Evolutionary conservation across 2,797 vertebrate species (phyloP), one percentile per base, ranked within the genome.

Genomic region (Chelon labrosus): DNA sequence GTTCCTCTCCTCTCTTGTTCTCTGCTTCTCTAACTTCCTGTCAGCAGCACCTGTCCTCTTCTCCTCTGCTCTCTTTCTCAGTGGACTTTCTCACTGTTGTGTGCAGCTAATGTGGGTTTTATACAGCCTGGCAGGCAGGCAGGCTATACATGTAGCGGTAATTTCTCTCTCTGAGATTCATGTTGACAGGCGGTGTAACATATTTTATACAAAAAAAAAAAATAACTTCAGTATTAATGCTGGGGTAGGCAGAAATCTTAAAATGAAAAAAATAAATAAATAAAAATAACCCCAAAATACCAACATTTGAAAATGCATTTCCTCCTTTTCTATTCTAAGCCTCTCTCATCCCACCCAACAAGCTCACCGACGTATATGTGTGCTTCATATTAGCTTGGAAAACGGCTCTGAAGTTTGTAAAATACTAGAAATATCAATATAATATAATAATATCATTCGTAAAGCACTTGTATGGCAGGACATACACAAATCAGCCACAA

Each of bases 21-120:
- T 62, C 17, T 64, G 51, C 14, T 16, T 51, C 62, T 52, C 25
- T 22, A 22, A 57, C 20, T 37, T 64, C 57, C 37, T 54, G 59
- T 69, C 69, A 82, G 73, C 66, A 60, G 14, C 75, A 70, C 64
- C 65, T 73, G 41, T 69, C 41, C 17, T 39, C 31, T 59, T 65
- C 17, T 39, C 31, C 62, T 65, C 54, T 71, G 54, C 76, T 38
- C 19, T 63, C 44, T 25, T 17, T 61, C 65, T 68, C 9, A 47
- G 42, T 61, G 46, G 20, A 31, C 47, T 69, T 31, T 38, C 50
- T 75, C 53, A 61, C 16, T 67, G 22, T 20, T 46, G 16, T 73
- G 47, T 41, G 3, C 38, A 67, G 5, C 14, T 64, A 53, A 73
- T 75, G 55, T 64, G 19, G 39, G 41, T 41, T 61, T 72, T 66